Base-by-base conservation (phyloP, 2,797 vertebrate species). In the Caiman crocodilus region DNA sequence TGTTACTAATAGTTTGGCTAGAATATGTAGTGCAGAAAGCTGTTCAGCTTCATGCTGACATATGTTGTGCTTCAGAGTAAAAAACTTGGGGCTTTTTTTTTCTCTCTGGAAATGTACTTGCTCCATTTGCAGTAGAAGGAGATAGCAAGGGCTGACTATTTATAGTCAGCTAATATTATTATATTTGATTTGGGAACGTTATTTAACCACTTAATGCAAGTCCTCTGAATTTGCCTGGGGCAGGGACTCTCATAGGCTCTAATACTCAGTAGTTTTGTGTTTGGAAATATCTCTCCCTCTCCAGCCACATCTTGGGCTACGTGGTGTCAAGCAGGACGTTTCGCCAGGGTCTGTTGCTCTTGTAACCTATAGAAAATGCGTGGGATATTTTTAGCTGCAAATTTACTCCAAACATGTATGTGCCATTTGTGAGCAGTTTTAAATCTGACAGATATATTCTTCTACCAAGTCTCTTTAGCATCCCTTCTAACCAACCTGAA, bases 1-100 rank as follows among this genome's bases (percentile, higher is more conserved):
- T 95, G 93, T 96, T 97, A 96, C 93, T 95, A 97, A 96, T 87
- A 92, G 65, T 76, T 97, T 97, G 96, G 96, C 93, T 94, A 79
- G 79, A 92, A 76, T 85, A 76, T 60, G 14, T 76, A 92, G 76
- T 65, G 55, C 78, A 76, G 82, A 94, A 96, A 96, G 88, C 96
- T 96, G 95, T 96, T 96, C 85, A 90, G 85, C 26, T 84, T 94
- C 25, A 55, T 1, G 0, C 6, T 80, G 85, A 76, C 96, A 97
- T 96, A 96, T 96, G 96, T 65, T 95, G 73, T 83, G 58, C 65
- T 95, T 93, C 88, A 88, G 73, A 84, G 77, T 85, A 1, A 9
- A 87, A 16, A 89, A 88, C 65, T 94, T 94, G 59, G 59, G 63
- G 71, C 63, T 75, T 85, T 42, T 88, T 58, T 59, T 30, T 94